Base-by-base conservation (phyloP, 2,113 vertebrate species). In the Microtus pennsylvanicus region DNA sequence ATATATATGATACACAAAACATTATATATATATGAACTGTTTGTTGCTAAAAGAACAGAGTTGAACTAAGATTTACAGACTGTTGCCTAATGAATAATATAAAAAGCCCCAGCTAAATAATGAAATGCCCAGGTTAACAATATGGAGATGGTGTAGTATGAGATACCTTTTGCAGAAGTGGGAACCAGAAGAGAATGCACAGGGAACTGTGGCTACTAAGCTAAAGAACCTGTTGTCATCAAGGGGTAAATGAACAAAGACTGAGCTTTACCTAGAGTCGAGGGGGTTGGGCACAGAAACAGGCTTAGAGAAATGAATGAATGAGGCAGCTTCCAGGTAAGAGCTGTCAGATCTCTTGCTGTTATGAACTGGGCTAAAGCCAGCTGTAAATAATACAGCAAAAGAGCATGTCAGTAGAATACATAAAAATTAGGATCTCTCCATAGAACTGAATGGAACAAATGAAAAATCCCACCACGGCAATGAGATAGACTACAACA, bases 31-130 rank as follows among this genome's bases (percentile, higher is more conserved):
- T 78, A 19, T 52, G 14, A 90, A 65, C 28, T 50, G 5, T 87
- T 81, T 45, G 19, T 47, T 47, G 58, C 69, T 63, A 50, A 92
- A 90, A 94, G 67, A 87, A 47, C 76, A 87, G 63, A 65, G 12
- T 82, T 45, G 87, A 94, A 87, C 52, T 90, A 92, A 76, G 81
- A 65, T 86, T n/a, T 76, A 63, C 55, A 63, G 50, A 86, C 9
- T 30, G 45, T 82, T 92, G 52, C 14, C 47, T 90, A 74, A 85
- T 19, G 45, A 76, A 52, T 87, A 61, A 7, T 76, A 47, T 26
- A n/a, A 86, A 77, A 75, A 28, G 26, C 8, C 50, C 28, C 30
- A 55, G 21, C 7, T 35, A 95, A 85, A 87, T 10, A 88, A 77
- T 92, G 13, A 33, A 94, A 45, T 26, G 38, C 16, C 50, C 24